Evolutionary conservation across 1,140 invertebrate genomes (phyloP), one percentile per base, ranked within the genome.

Genomic region (Saccostrea glomerata): DNA sequence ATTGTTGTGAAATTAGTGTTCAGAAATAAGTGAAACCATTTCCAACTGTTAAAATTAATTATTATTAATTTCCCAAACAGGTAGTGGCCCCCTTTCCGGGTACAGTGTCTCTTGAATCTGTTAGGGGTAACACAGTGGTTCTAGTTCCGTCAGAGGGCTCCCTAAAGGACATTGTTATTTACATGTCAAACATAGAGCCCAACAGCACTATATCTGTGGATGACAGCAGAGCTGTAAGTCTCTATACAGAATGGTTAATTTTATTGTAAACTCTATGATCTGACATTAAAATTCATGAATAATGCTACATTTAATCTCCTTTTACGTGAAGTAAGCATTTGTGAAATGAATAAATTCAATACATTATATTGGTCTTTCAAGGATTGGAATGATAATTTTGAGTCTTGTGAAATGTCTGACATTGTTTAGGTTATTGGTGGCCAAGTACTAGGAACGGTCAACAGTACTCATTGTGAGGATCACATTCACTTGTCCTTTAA

Each of bases 401-500:
- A 63, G n/a, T 20, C n/a, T n/a, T 20, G 3, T 63, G 58, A 20
- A 63, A n/a, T 63, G 58, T 20, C n/a, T 63, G 58, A 63, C 58
- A 17, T n/a, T 20, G 15, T 30, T 30, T 56, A 93, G 92, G 89
- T 92, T 36, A 77, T 86, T 36, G 90, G 89, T 25, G 92, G 92
- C 15, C 86, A 91, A 23, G 77, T 86, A 36, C 90, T 92, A 60
- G 92, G 92, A 20, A 77, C 13, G 36, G 90, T 86, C 54, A 82
- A 83, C 6, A 90, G 90, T 23, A n/a, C 36, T 54, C 90, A 15
- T 25, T 88, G 86, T 70, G 36, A 66, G 23, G 90, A 93, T 82
- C 92, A 93, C 66, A 92, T 93, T 77, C 92, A 93, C 88, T 58
- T 93, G 20, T 88, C 91, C 5, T 89, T 93, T 60, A 88, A 87